These are phyloP conservation scores for Lamellibrachia satsuma DNA, from an alignment of 2,888 invertebrate genomes.

Conservation along the genomic window DNA sequence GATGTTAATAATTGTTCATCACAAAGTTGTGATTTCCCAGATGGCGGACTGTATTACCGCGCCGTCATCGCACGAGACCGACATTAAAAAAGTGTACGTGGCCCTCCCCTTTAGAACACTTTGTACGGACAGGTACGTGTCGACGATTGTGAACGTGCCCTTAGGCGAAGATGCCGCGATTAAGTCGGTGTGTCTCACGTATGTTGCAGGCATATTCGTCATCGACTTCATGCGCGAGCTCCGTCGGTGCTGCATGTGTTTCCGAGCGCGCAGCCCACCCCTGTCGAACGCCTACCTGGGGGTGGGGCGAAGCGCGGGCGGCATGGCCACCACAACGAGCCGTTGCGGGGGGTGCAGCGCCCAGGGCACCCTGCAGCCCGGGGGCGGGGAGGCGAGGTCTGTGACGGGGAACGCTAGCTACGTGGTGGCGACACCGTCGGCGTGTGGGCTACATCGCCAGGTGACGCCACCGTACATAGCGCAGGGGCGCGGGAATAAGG, in stretches of 20 bases:
- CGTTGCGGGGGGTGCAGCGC: not conserved
- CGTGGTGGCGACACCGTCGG: not conserved
- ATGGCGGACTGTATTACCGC: too few relatives aligned
- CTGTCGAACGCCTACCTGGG: not conserved
- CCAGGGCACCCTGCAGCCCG: not conserved
- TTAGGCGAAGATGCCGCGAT: not conserved
- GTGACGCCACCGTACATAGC: conserved; percentile 13
- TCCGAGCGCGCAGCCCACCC: not conserved
- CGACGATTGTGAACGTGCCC: too few relatives aligned
- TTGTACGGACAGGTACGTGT: too few relatives aligned
- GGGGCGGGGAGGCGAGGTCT: not conserved
- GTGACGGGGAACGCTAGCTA: too few relatives aligned
- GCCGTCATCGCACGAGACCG: too few relatives aligned
- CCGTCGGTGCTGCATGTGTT: not conserved
- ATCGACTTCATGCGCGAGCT: conserved; percentile 4
- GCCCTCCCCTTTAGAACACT: too few relatives aligned
- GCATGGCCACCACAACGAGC: not conserved
- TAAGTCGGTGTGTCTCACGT: not conserved
- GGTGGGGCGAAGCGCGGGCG: not conserved
- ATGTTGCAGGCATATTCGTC: not conserved
- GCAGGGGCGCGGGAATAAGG: not conserved
- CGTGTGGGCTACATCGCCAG: not conserved
- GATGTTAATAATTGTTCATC: too few relatives aligned
- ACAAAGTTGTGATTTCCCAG: too few relatives aligned
- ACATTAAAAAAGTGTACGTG: too few relatives aligned